Percentiles rank a stretch among this genome's conserved stretches.
phyloP scores from a whole-genome alignment of 2,888 invertebrate species.

The Amiota communis region DNA sequence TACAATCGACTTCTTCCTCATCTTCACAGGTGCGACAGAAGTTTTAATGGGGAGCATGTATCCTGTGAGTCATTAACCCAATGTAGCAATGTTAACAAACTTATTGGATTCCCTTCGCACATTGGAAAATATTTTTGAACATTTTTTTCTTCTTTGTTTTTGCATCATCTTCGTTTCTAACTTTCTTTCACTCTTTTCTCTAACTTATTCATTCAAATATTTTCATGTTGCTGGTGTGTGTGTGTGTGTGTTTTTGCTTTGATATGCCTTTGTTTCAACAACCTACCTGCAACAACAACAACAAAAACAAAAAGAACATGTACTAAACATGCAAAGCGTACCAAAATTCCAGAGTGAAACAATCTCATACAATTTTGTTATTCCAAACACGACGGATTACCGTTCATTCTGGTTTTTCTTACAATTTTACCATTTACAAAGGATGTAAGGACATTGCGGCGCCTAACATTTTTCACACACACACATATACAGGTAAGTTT shows the following conservation, averaged over 20 bases:
- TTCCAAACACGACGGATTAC: constrained; percentile 69
- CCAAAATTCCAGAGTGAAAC: constrained; percentile 55
- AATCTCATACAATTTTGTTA: constrained; percentile 65
- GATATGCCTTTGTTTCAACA: constrained; percentile 46
- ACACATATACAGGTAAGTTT: neutral
- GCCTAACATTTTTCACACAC: constrained; percentile 11
- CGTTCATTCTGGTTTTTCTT: constrained; percentile 64
- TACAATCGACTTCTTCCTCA: no score
- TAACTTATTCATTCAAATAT: constrained; percentile 5
- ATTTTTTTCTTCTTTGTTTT: constrained; percentile 28
- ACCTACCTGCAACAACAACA: neutral
- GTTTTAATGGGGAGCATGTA: no score
- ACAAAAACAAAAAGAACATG: constrained; percentile 7
- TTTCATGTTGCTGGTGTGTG: neutral
- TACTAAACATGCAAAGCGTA: constrained; percentile 26
- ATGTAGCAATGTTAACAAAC: no score
- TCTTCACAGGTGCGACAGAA: no score
- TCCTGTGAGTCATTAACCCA: no score
- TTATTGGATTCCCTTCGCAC: neutral
- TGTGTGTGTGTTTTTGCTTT: constrained; percentile 60
- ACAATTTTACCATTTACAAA: constrained; percentile 45
- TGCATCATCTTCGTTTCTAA: constrained; percentile 28
- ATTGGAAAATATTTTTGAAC: constrained; percentile 20
- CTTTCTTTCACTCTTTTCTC: constrained; percentile 37
- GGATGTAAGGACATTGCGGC: constrained; percentile 15